These are phyloP conservation scores for Ameiurus melas DNA, from an alignment of 2,113 vertebrate species.

Conservation along the genomic window DNA sequence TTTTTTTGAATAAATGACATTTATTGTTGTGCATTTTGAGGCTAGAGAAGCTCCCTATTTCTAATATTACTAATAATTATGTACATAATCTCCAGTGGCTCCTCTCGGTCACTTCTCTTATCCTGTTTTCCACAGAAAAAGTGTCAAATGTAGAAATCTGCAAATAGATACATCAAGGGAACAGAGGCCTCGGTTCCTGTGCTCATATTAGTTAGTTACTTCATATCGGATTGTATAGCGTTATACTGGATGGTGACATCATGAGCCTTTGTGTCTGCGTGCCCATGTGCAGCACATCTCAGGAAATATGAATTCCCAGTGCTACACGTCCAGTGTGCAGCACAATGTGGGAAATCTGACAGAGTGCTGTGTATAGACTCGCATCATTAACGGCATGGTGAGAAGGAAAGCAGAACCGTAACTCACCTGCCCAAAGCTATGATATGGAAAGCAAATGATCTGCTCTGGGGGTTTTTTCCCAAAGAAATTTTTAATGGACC, in stretches of 20 bases:
- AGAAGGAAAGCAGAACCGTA: conserved; percentile 41
- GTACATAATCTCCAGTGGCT: neutral
- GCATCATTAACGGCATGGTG: conserved; percentile 48
- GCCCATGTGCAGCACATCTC: conserved; percentile 6
- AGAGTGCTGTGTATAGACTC: conserved; percentile 46
- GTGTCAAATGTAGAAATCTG: neutral
- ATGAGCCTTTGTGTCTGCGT: neutral
- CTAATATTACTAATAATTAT: no score
- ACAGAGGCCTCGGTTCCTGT: neutral
- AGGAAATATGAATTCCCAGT: neutral
- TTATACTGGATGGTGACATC: neutral
- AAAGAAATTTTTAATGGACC: conserved; percentile 16
- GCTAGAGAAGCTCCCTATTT: neutral
- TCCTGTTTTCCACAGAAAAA: neutral
- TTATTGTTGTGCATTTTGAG: neutral
- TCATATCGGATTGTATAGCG: neutral
- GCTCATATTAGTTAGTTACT: neutral
- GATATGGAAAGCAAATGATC: conserved; percentile 43
- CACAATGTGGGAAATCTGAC: conserved; percentile 33
- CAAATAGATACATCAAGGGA: neutral
- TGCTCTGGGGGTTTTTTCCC: neutral
- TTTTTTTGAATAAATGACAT: neutral
- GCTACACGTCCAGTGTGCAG: conserved; percentile 17
- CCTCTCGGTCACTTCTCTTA: neutral
- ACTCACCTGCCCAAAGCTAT: conserved; percentile 37